Percentiles rank a stretch among this genome's conserved stretches.
These are phyloP conservation scores for Cistogaster globosa DNA, from an alignment of 2,888 invertebrate species.

Conservation along the genomic window DNA sequence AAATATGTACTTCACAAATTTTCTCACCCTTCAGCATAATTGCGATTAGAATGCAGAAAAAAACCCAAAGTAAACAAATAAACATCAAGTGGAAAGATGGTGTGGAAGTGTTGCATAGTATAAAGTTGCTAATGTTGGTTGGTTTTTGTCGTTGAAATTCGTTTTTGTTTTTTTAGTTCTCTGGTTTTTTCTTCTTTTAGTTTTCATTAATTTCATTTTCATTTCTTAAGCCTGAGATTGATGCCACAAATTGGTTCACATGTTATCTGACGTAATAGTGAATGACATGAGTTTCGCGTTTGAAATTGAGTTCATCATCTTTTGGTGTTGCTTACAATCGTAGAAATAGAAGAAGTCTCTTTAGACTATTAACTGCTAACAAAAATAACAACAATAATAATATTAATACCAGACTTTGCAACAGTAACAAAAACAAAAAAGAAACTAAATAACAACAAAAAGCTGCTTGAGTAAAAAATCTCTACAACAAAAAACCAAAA, in stretches of 20 bases:
- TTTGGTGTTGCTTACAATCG: constrained; percentile 62
- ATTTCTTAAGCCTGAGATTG: constrained; percentile 79
- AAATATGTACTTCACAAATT: constrained; percentile 21
- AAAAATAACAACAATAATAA: constrained; percentile 13
- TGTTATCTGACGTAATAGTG: constrained; percentile 73
- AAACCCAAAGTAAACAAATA: constrained; percentile 25
- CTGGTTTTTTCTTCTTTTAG: constrained; percentile 21
- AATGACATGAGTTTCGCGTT: constrained; percentile 72
- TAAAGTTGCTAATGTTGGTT: constrained; percentile 47
- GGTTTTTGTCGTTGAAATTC: constrained; percentile 45
- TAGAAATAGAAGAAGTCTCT: constrained; percentile 57
- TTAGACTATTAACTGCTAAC: constrained; percentile 21
- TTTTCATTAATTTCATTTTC: constrained; percentile 68
- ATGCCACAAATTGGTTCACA: constrained; percentile 82
- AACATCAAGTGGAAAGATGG: constrained; percentile 50
- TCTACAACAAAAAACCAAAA: constrained; percentile 15
- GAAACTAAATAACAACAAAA: constrained; percentile 9
- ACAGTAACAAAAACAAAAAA: neutral
- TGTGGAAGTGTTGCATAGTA: constrained; percentile 47
- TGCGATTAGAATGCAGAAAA: constrained; percentile 59
- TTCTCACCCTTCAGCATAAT: constrained; percentile 66
- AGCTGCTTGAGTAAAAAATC: constrained; percentile 9
- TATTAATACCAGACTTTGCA: constrained; percentile 30
- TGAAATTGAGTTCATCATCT: constrained; percentile 74
- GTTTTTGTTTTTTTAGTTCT: constrained; percentile 29